These are phyloP conservation scores for Carassius carassius DNA, from an alignment of 2,113 vertebrate species.

Conservation along the genomic window DNA sequence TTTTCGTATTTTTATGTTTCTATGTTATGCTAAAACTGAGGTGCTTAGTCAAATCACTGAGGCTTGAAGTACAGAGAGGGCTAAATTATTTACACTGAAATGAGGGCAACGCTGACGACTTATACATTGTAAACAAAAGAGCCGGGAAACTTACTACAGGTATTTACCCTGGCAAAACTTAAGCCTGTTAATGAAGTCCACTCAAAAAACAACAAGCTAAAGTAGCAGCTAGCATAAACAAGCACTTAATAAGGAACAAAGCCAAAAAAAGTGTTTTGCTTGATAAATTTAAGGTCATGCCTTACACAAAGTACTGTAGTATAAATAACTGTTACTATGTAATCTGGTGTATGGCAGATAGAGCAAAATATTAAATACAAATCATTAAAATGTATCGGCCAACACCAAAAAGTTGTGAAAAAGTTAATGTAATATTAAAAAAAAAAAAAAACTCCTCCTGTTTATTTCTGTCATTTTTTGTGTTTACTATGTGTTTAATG, in stretches of 20 bases:
- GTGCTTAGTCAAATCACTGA: slow-evolving; percentile 64
- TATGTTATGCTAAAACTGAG: slow-evolving; percentile 37
- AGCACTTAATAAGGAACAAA: background rate
- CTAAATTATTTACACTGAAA: slow-evolving; percentile 61
- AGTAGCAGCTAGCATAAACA: background rate
- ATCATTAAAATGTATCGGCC: too few species aligned
- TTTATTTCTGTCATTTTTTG: background rate
- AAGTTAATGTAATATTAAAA: too few species aligned
- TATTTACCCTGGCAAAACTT: background rate
- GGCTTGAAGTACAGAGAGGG: slow-evolving; percentile 42
- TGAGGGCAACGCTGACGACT: slow-evolving; percentile 60
- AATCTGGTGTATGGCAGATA: too few species aligned
- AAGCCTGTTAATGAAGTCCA: slow-evolving; percentile 9
- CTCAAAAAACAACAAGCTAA: background rate
- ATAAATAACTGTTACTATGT: background rate
- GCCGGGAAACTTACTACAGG: background rate
- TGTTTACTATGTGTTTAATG: background rate
- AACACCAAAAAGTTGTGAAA: too few species aligned
- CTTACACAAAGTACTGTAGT: background rate
- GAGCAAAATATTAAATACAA: too few species aligned
- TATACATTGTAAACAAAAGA: slow-evolving; percentile 41
- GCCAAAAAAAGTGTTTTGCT: background rate
- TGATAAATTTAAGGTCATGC: background rate
- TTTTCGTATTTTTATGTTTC: slow-evolving; percentile 4
- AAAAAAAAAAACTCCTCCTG: too few species aligned